Conservation (phyloP, 2,888 invertebrate genomes). For the Leucophenga maculata region DNA sequence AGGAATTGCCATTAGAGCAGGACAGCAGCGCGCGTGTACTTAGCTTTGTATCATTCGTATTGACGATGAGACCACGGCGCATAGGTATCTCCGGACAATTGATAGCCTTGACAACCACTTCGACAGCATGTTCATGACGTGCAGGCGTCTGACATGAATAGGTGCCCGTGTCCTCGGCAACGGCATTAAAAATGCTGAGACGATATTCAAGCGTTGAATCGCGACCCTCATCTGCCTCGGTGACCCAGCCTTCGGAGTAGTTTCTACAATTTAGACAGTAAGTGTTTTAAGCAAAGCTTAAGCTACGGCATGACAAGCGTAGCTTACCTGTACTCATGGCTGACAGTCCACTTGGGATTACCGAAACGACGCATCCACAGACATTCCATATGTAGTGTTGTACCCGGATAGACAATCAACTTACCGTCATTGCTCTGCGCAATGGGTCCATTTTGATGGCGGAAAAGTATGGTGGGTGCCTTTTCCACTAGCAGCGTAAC, state of each 20-base stretch:
- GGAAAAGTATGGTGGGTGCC: slow-evolving; percentile 87
- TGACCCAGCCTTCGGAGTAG: slow-evolving; percentile 87
- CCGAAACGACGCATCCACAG: slow-evolving; percentile 90
- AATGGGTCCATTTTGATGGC: slow-evolving; percentile 86
- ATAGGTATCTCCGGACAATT: slow-evolving; percentile 84
- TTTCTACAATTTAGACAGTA: slow-evolving; percentile 71
- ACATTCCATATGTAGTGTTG: slow-evolving; percentile 90
- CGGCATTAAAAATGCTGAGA: slow-evolving; percentile 85
- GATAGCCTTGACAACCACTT: slow-evolving; percentile 85
- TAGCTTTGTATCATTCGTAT: slow-evolving; percentile 81
- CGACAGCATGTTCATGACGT: slow-evolving; percentile 84
- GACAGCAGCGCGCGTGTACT: slow-evolving; percentile 82
- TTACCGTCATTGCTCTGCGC: slow-evolving; percentile 90
- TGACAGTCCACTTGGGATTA: slow-evolving; percentile 87
- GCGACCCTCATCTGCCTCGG: slow-evolving; percentile 79
- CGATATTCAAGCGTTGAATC: slow-evolving; percentile 86
- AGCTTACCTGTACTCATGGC: slow-evolving; percentile 75
- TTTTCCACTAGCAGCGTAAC: slow-evolving; percentile 90
- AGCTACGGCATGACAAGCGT: not conserved
- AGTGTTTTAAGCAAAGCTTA: not conserved
- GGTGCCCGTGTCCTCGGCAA: slow-evolving; percentile 86
- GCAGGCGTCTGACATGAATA: slow-evolving; percentile 91
- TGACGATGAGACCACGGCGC: slow-evolving; percentile 82
- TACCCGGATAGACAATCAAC: slow-evolving; percentile 88
- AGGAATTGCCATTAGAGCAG: slow-evolving; percentile 85